Conservation (phyloP, 2,888 invertebrate species). For the Calliopum simillimum region DNA sequence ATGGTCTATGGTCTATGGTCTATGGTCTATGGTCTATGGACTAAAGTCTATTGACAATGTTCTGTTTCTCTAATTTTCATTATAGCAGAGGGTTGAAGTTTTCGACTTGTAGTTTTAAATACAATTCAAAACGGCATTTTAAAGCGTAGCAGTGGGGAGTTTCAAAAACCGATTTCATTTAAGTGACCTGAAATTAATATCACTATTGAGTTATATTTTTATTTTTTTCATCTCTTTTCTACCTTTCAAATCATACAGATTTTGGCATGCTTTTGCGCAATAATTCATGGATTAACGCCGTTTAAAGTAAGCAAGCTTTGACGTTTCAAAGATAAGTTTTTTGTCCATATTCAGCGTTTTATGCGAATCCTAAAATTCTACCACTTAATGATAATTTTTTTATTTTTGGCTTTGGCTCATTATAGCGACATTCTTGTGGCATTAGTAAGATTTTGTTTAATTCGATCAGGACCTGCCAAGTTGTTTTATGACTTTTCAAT, state of each 20-base stretch:
- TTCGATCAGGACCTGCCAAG: background rate
- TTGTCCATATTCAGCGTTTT: background rate
- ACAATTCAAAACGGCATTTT: too few species aligned
- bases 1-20: too few species aligned
- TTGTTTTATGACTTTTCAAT: constrained; percentile 11
- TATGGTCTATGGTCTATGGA: too few species aligned
- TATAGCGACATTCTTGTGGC: constrained; percentile 29
- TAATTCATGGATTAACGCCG: constrained; percentile 66
- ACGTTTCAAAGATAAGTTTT: background rate
- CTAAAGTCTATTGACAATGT: too few species aligned
- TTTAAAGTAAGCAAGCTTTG: constrained; percentile 53
- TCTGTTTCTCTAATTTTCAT: too few species aligned
- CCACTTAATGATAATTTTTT: background rate
- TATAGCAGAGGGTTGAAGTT: too few species aligned
- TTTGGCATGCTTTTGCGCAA: constrained; percentile 66
- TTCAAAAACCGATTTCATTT: too few species aligned
- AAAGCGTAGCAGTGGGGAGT: too few species aligned
- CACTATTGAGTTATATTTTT: constrained; percentile 8
- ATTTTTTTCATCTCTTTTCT: constrained; percentile 21
- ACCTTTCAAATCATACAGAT: constrained; percentile 50
- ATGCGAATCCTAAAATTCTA: constrained; percentile 3
- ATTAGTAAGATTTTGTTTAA: constrained; percentile 11
- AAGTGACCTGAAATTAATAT: constrained; percentile 26
- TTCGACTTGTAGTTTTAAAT: too few species aligned
- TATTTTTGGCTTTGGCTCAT: constrained; percentile 10